Conservation (phyloP, 1,140 invertebrate species). For the Solenopsis fugax region DNA sequence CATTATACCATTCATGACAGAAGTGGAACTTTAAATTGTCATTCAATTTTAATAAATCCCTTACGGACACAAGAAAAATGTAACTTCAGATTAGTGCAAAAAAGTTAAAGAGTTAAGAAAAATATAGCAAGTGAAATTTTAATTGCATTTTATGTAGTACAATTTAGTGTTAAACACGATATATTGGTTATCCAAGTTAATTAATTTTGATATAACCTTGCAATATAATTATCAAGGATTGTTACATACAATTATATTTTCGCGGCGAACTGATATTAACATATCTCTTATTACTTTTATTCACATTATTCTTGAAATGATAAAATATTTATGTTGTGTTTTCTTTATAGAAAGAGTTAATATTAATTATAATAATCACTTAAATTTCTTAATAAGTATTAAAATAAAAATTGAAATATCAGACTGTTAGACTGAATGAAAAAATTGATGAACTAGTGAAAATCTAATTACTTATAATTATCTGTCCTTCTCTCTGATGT, state of each 20-base stretch:
- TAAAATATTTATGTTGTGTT: not conserved
- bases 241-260: not conserved
- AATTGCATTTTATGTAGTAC: too few relatives aligned
- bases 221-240: not conserved
- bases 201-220: not conserved
- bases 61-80: not conserved
- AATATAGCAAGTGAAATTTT: not conserved
- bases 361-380: not conserved
- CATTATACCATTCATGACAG: constrained; percentile 14
- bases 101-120: not conserved
- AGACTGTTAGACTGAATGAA: not conserved
- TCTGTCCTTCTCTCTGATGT: not conserved
- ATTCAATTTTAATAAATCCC: constrained; percentile 13
- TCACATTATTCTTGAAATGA: not conserved
- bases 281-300: not conserved
- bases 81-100: constrained; percentile 8
- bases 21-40: constrained; percentile 38
- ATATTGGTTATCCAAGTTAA: not conserved
- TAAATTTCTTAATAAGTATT: constrained; percentile 2
- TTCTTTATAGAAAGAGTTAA: not conserved
- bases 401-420: constrained; percentile 4
- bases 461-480: constrained; percentile 5
- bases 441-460: not conserved
- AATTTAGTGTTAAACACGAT: not conserved
- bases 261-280: not conserved